Base-by-base conservation (phyloP, 2,888 invertebrate genomes). In the Drosophila percnosoma region DNA sequence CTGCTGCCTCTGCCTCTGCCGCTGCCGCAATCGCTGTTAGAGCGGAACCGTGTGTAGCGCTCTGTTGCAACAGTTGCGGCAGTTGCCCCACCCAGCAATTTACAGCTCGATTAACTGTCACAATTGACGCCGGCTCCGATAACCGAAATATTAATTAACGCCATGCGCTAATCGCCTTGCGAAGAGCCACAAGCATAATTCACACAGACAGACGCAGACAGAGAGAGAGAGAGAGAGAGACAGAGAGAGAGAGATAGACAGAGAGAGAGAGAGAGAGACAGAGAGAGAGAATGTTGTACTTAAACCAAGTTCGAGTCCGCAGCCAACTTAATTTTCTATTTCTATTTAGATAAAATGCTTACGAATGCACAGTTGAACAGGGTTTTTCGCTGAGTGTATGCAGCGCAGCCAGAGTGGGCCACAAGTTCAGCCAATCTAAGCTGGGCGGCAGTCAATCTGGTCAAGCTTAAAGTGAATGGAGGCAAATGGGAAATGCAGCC, bases 31-130 rank as follows among this genome's bases (percentile, higher is more conserved):
- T 31, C 61, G 64, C 27, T 49, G 58, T 51, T 64, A 42, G 63
- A 51, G 73, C 76, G 61, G 53, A 70, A 65, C 74, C 62, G 54
- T 38, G 8, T 36, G 36, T 11, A 0, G 54, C 59, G 45, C 54
- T n/a, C 42, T 57, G 59, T 58, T 55, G 60, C 59, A 62, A 48
- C 76, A 73, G 65, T 62, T 63, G 66, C 2, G 10, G 18, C n/a
- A 21, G 4, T 13, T 0, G 11, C 48, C 48, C 54, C 58, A 36
- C 42, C 33, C 52, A 60, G 78, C 75, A 83, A 85, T 87, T 87
- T 84, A 78, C 82, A 80, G 87, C 87, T 83, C 85, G 82, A 85
- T 86, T 87, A 83, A 83, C 80, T 85, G 73, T 68, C 78, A 75
- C 86, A 83, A 78, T 82, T 78, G 78, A 76, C 65, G 75, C 70